Percentiles rank a stretch among this genome's conserved stretches.
These are phyloP conservation scores for Larimichthys crocea DNA, from an alignment of 2,113 vertebrate genomes.

Conservation along the genomic window DNA sequence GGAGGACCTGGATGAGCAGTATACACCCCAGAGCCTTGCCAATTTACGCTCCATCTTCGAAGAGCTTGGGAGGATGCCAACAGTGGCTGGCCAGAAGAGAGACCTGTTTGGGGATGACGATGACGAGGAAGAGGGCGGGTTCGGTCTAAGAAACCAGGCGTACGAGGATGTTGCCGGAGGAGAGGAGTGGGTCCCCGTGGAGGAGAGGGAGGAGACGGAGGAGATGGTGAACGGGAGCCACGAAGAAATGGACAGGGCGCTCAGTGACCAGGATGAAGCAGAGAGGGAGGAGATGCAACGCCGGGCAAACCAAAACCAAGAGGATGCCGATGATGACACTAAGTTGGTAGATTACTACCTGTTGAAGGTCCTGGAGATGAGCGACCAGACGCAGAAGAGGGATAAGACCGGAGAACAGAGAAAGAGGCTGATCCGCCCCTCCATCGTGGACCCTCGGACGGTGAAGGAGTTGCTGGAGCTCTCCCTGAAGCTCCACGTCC, in stretches of 20 bases:
- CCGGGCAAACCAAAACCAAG: slow-evolving; percentile 82
- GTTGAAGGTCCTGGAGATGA: slow-evolving; percentile 89
- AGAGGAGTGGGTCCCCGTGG: slow-evolving; percentile 95
- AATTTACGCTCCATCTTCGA: slow-evolving; percentile 96
- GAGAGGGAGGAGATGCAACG: slow-evolving; percentile 87
- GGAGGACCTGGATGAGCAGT: slow-evolving; percentile 95
- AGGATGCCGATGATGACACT: slow-evolving; percentile 89
- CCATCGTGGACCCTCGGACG: slow-evolving; percentile 89
- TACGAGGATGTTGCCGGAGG: slow-evolving; percentile 95
- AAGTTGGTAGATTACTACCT: slow-evolving; percentile 91
- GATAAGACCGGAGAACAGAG: slow-evolving; percentile 81
- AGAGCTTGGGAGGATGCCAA: slow-evolving; percentile 92
- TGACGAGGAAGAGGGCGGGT: slow-evolving; percentile 88
- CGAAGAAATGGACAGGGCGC: slow-evolving; percentile 88
- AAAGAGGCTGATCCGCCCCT: slow-evolving; percentile 85
- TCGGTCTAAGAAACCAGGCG: slow-evolving; percentile 89
- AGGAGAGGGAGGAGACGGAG: slow-evolving; percentile 94
- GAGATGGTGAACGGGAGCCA: slow-evolving; percentile 92
- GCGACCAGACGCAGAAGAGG: slow-evolving; percentile 82
- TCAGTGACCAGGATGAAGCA: slow-evolving; percentile 81
- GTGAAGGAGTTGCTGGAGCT: slow-evolving; percentile 93
- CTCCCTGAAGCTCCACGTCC: slow-evolving; percentile 95
- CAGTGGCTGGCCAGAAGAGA: slow-evolving; percentile 84
- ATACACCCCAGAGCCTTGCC: slow-evolving; percentile 95
- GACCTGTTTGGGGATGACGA: slow-evolving; percentile 85